Conservation (phyloP, 2,888 invertebrate species). For the Acrocera orbiculus region DNA sequence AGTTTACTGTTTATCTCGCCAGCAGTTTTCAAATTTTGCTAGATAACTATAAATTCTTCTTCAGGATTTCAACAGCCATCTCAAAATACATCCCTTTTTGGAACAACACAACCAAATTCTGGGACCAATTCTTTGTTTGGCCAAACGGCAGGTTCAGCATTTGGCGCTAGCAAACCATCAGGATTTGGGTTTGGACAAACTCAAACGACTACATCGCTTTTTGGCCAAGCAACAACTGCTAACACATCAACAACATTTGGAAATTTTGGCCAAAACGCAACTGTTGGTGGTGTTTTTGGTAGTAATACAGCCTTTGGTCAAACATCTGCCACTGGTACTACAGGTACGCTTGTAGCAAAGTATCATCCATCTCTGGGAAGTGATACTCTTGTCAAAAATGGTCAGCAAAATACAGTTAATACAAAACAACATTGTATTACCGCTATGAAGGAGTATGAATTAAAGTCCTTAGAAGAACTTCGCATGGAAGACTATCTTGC, state of each 20-base stretch:
- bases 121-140: slow-evolving; percentile 44
- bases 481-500: slow-evolving; percentile 84
- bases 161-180: slow-evolving; percentile 37
- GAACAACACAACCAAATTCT: slow-evolving; percentile 31
- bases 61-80: slow-evolving; percentile 28
- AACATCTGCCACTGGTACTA: slow-evolving; percentile 13
- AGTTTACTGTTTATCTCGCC: not conserved
- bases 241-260: slow-evolving; percentile 34
- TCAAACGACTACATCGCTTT: slow-evolving; percentile 33
- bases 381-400: slow-evolving; percentile 82
- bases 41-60: not conserved
- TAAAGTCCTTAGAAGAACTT: slow-evolving; percentile 85
- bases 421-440: slow-evolving; percentile 95
- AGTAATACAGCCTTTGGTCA: slow-evolving; percentile 27
- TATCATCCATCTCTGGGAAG: slow-evolving; percentile 74
- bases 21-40: not conserved
- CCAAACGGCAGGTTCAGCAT: slow-evolving; percentile 39
- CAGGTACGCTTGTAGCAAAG: slow-evolving; percentile 60
- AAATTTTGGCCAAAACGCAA: slow-evolving; percentile 44
- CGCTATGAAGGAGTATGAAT: slow-evolving; percentile 96
- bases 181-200: slow-evolving; percentile 24
- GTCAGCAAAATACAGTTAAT: slow-evolving; percentile 65
- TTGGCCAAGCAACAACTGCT: slow-evolving; percentile 35
- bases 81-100: slow-evolving; percentile 42
- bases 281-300: slow-evolving; percentile 35